A percentile compares a stretch with the other conserved stretches of the same genome.
phyloP scores from a whole-genome alignment of 2,797 vertebrate species.

The Sandelia bainsii region DNA sequence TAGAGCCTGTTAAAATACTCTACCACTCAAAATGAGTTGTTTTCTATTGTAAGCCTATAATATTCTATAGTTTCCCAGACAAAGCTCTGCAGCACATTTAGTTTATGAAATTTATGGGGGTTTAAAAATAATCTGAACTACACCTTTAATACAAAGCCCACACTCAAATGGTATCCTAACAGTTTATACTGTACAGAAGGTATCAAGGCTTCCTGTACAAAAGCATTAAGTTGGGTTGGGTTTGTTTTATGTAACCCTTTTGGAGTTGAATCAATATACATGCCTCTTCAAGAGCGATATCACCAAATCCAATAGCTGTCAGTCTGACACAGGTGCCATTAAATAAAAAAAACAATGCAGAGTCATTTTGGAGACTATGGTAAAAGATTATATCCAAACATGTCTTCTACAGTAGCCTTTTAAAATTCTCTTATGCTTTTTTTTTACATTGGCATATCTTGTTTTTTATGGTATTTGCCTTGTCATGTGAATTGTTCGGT shows the following conservation, averaged over 20 bases:
- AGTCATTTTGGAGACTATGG: not conserved
- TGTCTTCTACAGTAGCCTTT: not conserved
- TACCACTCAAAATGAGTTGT: constrained; percentile 8
- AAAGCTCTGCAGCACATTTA: not conserved
- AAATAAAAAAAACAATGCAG: no score
- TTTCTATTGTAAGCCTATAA: not conserved
- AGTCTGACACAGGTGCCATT: no score
- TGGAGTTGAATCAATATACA: not conserved
- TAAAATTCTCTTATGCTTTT: constrained; percentile 1
- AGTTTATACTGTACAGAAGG: not conserved
- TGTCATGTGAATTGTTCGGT: constrained; percentile 20
- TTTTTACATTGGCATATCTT: not conserved
- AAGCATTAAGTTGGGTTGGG: not conserved
- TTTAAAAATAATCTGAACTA: not conserved
- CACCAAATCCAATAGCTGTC: not conserved
- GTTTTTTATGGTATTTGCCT: constrained; percentile 24
- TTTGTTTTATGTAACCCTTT: not conserved
- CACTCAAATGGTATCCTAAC: not conserved
- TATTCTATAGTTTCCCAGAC: not conserved
- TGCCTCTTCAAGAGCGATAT: not conserved
- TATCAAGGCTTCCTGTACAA: not conserved
- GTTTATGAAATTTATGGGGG: not conserved
- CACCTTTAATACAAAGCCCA: not conserved
- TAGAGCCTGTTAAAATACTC: not conserved
- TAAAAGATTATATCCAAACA: constrained; percentile 9